These are phyloP conservation scores for Molanna angustata DNA, from an alignment of 2,888 invertebrate species.

Conservation along the genomic window DNA sequence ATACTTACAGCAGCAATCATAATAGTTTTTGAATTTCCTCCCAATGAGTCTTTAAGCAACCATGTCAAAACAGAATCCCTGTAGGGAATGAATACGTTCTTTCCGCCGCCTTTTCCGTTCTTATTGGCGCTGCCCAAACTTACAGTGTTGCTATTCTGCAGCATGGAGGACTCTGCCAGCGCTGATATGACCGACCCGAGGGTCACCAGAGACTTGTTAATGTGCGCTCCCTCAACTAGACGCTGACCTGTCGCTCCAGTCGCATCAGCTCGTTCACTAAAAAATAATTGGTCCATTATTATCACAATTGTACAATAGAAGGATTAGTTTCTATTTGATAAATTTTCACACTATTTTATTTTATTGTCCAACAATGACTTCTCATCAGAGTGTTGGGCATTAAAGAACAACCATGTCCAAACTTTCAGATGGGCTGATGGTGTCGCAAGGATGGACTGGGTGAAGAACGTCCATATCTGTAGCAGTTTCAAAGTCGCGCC, in stretches of 20 bases:
- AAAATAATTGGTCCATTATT: no score
- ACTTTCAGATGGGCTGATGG: no score
- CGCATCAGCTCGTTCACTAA: slow-evolving; percentile 81
- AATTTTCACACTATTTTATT: no score
- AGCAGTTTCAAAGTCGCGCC: no score
- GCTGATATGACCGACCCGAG: slow-evolving; percentile 86
- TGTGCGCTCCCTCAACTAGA: slow-evolving; percentile 86
- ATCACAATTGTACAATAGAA: no score
- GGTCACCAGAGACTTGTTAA: slow-evolving; percentile 86
- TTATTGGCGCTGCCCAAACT: slow-evolving; percentile 36
- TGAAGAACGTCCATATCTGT: no score
- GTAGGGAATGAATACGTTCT: slow-evolving; percentile 76
- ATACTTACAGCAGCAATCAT: slow-evolving; percentile 82
- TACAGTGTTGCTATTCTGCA: slow-evolving; percentile 38
- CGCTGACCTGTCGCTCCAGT: slow-evolving; percentile 90
- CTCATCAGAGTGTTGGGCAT: no score
- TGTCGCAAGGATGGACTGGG: no score
- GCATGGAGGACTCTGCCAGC: slow-evolving; percentile 65
- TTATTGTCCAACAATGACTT: no score
- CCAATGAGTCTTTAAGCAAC: slow-evolving; percentile 83
- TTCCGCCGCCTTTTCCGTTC: slow-evolving; percentile 46
- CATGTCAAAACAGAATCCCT: slow-evolving; percentile 86
- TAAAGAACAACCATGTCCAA: no score
- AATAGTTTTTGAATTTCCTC: slow-evolving; percentile 88
- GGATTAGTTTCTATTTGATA: no score